Base-by-base conservation (phyloP, 1,140 invertebrate species). In the Periplaneta americana region DNA sequence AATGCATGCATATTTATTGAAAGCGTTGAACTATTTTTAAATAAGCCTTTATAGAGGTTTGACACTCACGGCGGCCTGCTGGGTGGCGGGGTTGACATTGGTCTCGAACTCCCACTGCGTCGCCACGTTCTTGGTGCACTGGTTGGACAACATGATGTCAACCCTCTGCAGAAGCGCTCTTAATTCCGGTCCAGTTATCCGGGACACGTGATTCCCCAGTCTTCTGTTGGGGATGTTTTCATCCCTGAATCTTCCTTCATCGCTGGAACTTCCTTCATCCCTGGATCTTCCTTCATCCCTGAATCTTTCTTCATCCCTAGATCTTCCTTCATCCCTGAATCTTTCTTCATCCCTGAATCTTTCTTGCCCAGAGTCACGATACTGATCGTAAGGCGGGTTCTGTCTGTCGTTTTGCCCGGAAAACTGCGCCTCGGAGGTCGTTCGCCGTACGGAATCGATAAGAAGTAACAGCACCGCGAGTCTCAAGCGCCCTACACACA, bases 21-120 rank as follows among this genome's bases (percentile, higher is more conserved):
- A n/a, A n/a, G n/a, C n/a, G n/a, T n/a, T n/a, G n/a, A n/a, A n/a
- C n/a, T n/a, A n/a, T n/a, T n/a, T n/a, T n/a, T n/a, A n/a, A n/a
- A n/a, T n/a, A n/a, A n/a, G n/a, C n/a, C n/a, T n/a, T n/a, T n/a
- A n/a, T n/a, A n/a, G n/a, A n/a, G n/a, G n/a, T n/a, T n/a, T n/a
- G 66, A 17, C 8, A 81, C 94, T 94, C 87, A 96, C 96, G 87
- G 95, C 95, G 87, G 93, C 92, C 82, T 94, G 88, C 88, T 96
- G 95, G 0, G 94, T 96, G 79, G 90, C 91, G 86, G 95, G 94
- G 86, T 95, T 96, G 9, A 96, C 94, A 86, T 96, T 94, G 0
- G 95, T 96, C 88, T 96, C 95, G 86, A 95, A 97, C 85, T 94
- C 93, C 96, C 96, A 97, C 84, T 96, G 95, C 0, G 95, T 94